These are phyloP conservation scores for Ceratina japonica DNA, from an alignment of 1,140 invertebrate species.

Conservation along the genomic window DNA sequence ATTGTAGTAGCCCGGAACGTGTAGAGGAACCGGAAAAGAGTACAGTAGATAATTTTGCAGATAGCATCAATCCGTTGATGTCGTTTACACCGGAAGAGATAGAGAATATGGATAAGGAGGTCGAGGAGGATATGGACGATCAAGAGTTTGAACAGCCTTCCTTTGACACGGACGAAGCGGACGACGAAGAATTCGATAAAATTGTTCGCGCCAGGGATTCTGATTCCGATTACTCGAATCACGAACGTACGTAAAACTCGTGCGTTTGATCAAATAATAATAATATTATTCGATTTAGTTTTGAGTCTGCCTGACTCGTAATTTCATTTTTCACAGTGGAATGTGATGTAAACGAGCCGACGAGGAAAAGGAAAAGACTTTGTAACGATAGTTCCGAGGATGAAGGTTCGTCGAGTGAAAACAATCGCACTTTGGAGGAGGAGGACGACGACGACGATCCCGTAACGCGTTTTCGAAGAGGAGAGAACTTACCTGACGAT, in stretches of 20 bases:
- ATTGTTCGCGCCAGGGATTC: slow-evolving; percentile 37
- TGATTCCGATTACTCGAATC: slow-evolving; percentile 56
- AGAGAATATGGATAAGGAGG: slow-evolving; percentile 94
- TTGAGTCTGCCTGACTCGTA: not conserved
- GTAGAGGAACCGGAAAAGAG: slow-evolving; percentile 76
- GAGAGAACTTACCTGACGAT: slow-evolving; percentile 84
- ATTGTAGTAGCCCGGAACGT: slow-evolving; percentile 89
- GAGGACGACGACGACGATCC: slow-evolving; percentile 81
- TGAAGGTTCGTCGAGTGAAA: slow-evolving; percentile 72
- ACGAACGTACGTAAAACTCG: not conserved
- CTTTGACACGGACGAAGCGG: slow-evolving; percentile 54
- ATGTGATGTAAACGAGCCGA: slow-evolving; percentile 29
- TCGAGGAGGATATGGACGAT: slow-evolving; percentile 83
- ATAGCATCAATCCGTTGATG: slow-evolving; percentile 92
- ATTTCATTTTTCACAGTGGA: slow-evolving; percentile 22
- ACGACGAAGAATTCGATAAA: slow-evolving; percentile 38
- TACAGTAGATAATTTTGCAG: slow-evolving; percentile 84
- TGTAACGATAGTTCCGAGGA: slow-evolving; percentile 52
- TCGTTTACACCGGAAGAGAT: slow-evolving; percentile 94
- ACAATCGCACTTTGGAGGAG: slow-evolving; percentile 76
- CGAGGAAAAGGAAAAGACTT: slow-evolving; percentile 58
- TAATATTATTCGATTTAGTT: not conserved
- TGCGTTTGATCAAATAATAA: not conserved
- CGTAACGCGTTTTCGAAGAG: slow-evolving; percentile 81
- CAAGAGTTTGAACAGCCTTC: slow-evolving; percentile 59